A percentile compares a stretch with the other conserved stretches of the same genome.
Evolutionary conservation across 1,140 invertebrate genomes (phyloP).

Genomic region (Tetragonula clypearis): DNA sequence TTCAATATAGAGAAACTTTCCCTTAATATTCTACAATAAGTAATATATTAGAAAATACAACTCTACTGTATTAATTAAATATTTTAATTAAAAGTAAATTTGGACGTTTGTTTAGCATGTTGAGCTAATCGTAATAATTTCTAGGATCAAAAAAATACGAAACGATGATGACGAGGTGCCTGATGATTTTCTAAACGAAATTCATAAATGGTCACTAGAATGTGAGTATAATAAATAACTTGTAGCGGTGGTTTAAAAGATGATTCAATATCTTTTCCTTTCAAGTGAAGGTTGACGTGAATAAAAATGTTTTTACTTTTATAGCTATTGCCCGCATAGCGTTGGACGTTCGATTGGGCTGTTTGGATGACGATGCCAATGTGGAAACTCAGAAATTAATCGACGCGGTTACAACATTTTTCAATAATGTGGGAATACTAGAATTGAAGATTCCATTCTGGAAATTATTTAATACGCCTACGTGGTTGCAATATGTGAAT

Average conservation of each 20-base stretch:
- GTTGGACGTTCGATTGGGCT: conserved; percentile 90
- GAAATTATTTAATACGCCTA: conserved; percentile 89
- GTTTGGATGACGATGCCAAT: conserved; percentile 85
- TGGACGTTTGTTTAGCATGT: not conserved
- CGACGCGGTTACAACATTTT: conserved; percentile 89
- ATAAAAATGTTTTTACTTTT: not conserved
- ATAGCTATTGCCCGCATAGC: conserved; percentile 91
- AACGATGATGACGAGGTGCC: conserved; percentile 87
- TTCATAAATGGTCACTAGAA: conserved; percentile 94
- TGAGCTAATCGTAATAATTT: conserved; percentile 62
- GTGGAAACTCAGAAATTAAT: conserved; percentile 89
- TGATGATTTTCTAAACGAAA: conserved; percentile 89
- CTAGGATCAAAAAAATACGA: conserved; percentile 86
- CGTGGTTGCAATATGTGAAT: conserved; percentile 88
- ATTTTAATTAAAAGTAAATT: not conserved
- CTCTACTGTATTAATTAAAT: not conserved
- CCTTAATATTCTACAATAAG: not conserved
- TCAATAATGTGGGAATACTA: conserved; percentile 89
- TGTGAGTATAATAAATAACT: conserved; percentile 85
- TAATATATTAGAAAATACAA: not conserved
- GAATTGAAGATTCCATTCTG: conserved; percentile 91
- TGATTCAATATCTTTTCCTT: not conserved
- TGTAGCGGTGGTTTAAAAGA: too few relatives aligned
- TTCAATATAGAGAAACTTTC: too few relatives aligned
- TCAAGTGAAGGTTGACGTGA: not conserved